phyloP scores from a whole-genome alignment of 1,140 invertebrate genomes.

The Matsumurasca onukii region DNA sequence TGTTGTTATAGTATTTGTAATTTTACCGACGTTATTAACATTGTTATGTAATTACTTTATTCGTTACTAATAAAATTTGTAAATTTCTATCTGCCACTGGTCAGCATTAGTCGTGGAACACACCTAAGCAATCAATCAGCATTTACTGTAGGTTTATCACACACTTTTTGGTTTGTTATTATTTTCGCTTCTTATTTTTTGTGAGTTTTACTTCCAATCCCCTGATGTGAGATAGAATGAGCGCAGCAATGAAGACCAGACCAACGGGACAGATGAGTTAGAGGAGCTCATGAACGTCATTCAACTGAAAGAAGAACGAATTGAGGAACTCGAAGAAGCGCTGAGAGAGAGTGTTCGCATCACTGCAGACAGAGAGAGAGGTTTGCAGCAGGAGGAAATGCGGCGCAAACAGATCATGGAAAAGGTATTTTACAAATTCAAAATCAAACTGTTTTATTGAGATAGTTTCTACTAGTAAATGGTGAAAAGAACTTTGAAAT shows the following conservation, averaged over 20 bases:
- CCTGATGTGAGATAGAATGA: background rate
- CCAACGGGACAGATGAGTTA: constrained; percentile 48
- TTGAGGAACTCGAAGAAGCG: constrained; percentile 79
- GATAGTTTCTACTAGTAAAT: too few relatives aligned
- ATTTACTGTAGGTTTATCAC: background rate
- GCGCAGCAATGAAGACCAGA: background rate
- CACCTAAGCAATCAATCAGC: constrained; percentile 4
- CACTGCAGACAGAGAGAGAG: constrained; percentile 61
- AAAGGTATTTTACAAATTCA: constrained; percentile 60
- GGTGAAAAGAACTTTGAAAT: too few relatives aligned
- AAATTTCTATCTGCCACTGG: background rate
- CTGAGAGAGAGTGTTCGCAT: constrained; percentile 66
- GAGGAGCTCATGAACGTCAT: constrained; percentile 55
- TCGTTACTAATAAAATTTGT: background rate
- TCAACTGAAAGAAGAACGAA: constrained; percentile 55
- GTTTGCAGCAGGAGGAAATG: constrained; percentile 61
- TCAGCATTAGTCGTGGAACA: background rate
- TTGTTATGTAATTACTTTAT: constrained; percentile 10
- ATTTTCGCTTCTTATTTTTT: constrained; percentile 7
- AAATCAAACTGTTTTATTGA: too few relatives aligned
- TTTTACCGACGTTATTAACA: constrained; percentile 2
- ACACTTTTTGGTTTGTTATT: background rate
- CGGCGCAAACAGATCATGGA: constrained; percentile 59
- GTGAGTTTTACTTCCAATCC: background rate
- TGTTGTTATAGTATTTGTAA: constrained; percentile 5